These are phyloP conservation scores for Papilio xuthus DNA, from an alignment of 1,140 invertebrate species.

Conservation along the genomic window DNA sequence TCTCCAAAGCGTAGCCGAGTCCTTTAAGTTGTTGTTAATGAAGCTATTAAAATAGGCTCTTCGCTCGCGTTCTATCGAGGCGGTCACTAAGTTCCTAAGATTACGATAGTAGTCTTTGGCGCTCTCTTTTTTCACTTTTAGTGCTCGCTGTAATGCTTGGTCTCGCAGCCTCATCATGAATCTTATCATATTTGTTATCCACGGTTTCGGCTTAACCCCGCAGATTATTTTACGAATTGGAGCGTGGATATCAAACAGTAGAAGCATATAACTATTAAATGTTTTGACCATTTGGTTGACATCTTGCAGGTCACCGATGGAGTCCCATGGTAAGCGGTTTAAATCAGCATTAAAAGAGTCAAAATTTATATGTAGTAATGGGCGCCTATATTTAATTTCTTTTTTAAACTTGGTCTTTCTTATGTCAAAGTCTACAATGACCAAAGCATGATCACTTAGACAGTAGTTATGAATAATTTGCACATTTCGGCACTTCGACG, in stretches of 20 bases:
- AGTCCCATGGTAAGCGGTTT: no score
- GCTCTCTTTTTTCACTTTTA: no score
- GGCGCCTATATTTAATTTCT: slow-evolving; percentile 15
- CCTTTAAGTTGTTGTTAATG: no score
- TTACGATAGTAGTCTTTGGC: no score
- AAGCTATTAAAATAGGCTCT: no score
- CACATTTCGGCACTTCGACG: slow-evolving; percentile 31
- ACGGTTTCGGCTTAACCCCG: slow-evolving; percentile 43
- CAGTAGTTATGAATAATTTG: no score
- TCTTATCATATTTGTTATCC: slow-evolving; percentile 47
- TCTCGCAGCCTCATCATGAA: slow-evolving; percentile 45
- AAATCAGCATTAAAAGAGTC: slow-evolving; percentile 39
- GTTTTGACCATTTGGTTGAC: slow-evolving; percentile 15
- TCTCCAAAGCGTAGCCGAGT: no score
- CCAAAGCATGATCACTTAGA: no score
- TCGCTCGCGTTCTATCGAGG: no score
- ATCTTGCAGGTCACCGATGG: slow-evolving; percentile 37
- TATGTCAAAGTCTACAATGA: no score
- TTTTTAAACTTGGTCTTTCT: no score
- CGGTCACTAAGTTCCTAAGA: no score
- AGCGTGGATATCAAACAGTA: slow-evolving; percentile 48
- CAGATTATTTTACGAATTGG: slow-evolving; percentile 42
- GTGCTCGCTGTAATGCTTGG: slow-evolving; percentile 41
- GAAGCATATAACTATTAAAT: slow-evolving; percentile 41
- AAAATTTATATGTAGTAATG: neutral